Conservation (phyloP, 2,888 invertebrate genomes). For the Lissocephala sabroskyi region DNA sequence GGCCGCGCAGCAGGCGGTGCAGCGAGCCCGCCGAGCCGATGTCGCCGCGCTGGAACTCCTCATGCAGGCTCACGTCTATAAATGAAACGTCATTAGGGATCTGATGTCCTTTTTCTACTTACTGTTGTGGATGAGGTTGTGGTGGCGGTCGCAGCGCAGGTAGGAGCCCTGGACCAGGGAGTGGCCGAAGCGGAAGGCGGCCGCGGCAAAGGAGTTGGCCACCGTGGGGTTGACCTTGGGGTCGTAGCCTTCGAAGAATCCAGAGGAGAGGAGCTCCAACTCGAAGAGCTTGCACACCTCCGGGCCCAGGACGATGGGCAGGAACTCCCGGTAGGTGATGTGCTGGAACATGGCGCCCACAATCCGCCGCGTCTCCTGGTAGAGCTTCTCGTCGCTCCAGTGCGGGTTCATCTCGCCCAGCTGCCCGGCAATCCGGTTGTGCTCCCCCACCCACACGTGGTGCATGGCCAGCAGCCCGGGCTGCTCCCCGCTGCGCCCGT, state of each 20-base stretch:
- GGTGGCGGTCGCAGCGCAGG: constrained; percentile 81
- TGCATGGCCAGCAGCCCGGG: constrained; percentile 75
- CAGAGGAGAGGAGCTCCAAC: constrained; percentile 78
- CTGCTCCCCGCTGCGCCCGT: constrained; percentile 85
- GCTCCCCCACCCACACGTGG: constrained; percentile 72
- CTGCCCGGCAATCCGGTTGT: constrained; percentile 80
- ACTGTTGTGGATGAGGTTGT: constrained; percentile 82
- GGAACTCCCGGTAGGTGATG: constrained; percentile 86
- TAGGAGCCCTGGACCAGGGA: constrained; percentile 87
- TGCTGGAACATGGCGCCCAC: constrained; percentile 87
- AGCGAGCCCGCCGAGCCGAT: constrained; percentile 86
- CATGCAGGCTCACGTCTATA: constrained; percentile 84
- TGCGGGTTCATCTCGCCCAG: constrained; percentile 83
- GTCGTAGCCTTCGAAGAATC: constrained; percentile 82
- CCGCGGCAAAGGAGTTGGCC: constrained; percentile 85
- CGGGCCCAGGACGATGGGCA: constrained; percentile 84
- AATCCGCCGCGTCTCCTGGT: constrained; percentile 87
- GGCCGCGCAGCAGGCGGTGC: constrained; percentile 83
- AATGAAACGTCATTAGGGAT: too few relatives aligned
- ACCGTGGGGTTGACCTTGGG: constrained; percentile 81
- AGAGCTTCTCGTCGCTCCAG: constrained; percentile 91
- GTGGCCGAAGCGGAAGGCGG: constrained; percentile 90
- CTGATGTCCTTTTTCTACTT: constrained; percentile 66
- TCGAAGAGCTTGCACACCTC: constrained; percentile 85
- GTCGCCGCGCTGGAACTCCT: constrained; percentile 82